phyloP scores from a whole-genome alignment of 2,888 invertebrate genomes.

The Lutraria lutraria region DNA sequence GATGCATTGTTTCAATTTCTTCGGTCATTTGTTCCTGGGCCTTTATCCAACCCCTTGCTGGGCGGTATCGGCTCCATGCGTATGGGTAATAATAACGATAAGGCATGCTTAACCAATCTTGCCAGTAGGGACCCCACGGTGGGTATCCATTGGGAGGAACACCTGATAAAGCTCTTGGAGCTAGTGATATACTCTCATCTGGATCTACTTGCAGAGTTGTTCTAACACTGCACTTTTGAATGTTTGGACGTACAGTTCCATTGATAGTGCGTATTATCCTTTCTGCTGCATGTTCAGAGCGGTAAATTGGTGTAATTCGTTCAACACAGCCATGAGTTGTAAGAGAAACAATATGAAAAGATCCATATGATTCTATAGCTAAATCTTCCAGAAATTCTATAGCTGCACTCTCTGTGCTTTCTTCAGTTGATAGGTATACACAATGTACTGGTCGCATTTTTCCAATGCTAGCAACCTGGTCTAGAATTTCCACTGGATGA shows the following conservation, averaged over 20 bases:
- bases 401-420: conserved; percentile 79
- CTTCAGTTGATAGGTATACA: conserved; percentile 82
- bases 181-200: conserved; percentile 73
- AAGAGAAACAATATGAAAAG: conserved; percentile 83
- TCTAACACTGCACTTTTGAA: conserved; percentile 80
- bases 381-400: conserved; percentile 85
- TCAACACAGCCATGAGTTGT: conserved; percentile 84
- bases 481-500: conserved; percentile 83
- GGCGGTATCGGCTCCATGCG: conserved; percentile 82
- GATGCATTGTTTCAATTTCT: conserved; percentile 66
- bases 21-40: conserved; percentile 78
- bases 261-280: conserved; percentile 81
- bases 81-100: conserved; percentile 77
- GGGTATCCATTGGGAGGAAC: conserved; percentile 52
- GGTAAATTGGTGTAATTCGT: conserved; percentile 83
- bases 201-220: conserved; percentile 81
- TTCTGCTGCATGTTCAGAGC: conserved; percentile 80
- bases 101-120: conserved; percentile 67
- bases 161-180: conserved; percentile 67
- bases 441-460: conserved; percentile 84
- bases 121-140: conserved; percentile 64
- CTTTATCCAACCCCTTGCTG: conserved; percentile 80
- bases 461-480: conserved; percentile 79
- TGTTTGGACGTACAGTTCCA: conserved; percentile 77
- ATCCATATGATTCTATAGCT: conserved; percentile 85